Conservation (phyloP, 2,113 vertebrate genomes). For the Merops nubicus region DNA sequence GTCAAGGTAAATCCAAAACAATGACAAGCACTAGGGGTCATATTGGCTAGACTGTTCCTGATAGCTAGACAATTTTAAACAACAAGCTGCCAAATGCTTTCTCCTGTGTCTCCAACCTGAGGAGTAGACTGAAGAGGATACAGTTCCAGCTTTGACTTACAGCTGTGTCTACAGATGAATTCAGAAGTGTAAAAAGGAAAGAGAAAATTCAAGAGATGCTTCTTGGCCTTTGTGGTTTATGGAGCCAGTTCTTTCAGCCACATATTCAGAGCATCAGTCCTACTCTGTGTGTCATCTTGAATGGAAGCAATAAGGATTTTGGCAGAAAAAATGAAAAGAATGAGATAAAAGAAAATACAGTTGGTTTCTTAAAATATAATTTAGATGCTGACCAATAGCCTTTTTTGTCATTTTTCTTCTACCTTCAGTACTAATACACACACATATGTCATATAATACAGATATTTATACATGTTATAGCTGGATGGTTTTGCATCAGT, state of each 20-base stretch:
- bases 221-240: background rate
- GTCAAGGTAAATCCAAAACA: background rate
- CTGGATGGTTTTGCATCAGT: background rate
- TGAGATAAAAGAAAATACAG: background rate
- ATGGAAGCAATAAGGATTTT: background rate
- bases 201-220: background rate
- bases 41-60: background rate
- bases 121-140: background rate
- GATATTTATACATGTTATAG: background rate
- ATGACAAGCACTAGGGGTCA: background rate
- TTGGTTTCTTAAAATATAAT: background rate
- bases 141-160: background rate
- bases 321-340: background rate
- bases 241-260: background rate
- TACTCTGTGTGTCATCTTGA: background rate
- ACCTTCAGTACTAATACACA: background rate
- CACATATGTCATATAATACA: background rate
- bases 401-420: conserved; percentile 6
- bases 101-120: background rate
- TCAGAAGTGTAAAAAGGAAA: background rate
- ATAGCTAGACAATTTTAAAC: background rate
- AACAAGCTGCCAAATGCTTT: background rate
- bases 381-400: background rate
- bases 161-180: background rate
- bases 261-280: background rate